Evolutionary conservation across 2,113 vertebrate species (phyloP), one percentile per base, ranked within the genome.

Genomic region (Sardina pilchardus): DNA sequence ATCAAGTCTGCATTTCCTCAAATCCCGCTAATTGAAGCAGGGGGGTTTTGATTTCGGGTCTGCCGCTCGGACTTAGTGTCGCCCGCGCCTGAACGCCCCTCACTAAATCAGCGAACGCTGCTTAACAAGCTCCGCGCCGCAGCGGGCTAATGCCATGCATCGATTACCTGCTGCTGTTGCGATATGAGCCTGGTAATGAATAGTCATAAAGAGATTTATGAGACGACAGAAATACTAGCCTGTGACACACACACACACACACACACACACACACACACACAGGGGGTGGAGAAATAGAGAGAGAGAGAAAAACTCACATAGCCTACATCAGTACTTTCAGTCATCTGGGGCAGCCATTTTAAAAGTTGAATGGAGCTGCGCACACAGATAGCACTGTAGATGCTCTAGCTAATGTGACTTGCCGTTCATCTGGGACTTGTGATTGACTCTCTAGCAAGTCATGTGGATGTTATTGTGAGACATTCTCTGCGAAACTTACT

Each of bases 161-260:
- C 71, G 71, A 78, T 78, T 78, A 78, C 71, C 71, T 78, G 71
- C 71, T 78, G 71, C 71, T 16, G 16, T 78, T 12, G 71, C 26
- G 71, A 78, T 78, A 78, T 78, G 71, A 78, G 26, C 71, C 34
- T 16, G 26, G 30, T 78, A 78, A 78, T 78, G 71, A 78, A 78
- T 78, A 78, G 71, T 34, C 71, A 78, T 78, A 78, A 78, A 78
- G 71, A 36, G 71, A 78, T 75, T 53, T 81, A 83, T 82, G 53
- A 82, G 56, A 83, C 36, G 83, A 43, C 82, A 88, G 82, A 85
- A 67, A 67, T 14, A 67, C 63, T n/a, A 67, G 63, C 63, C 63
- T 26, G 63, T 26, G n/a, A 78, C 71, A 78, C 71, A 78, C 71
- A 16, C 67, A 56, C 26, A 36, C 63, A 43, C 47, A 80, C n/a